A percentile compares a stretch with the other conserved stretches of the same genome.
These are phyloP conservation scores for Drosophila navojoa DNA, from an alignment of 1,140 invertebrate genomes.

Conservation along the genomic window DNA sequence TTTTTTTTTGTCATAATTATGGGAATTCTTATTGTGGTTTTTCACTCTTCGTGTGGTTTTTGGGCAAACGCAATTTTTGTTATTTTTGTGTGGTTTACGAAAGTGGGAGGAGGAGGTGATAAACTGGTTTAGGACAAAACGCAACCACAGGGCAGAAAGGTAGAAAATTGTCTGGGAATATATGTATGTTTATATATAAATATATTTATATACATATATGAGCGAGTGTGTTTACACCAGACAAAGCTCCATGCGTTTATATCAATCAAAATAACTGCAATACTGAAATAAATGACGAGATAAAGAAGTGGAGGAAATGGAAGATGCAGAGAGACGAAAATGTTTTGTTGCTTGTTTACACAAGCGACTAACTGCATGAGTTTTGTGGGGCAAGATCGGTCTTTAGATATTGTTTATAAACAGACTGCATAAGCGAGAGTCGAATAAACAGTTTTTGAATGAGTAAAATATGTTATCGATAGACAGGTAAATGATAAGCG, in stretches of 20 bases:
- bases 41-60: conserved; percentile 70
- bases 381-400: conserved; percentile 40
- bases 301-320: neutral
- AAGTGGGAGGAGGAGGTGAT: too few relatives aligned
- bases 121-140: conserved; percentile 42
- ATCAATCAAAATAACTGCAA: conserved; percentile 38
- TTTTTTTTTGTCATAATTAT: conserved; percentile 68
- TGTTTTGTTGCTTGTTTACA: conserved; percentile 31
- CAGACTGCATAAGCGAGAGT: conserved; percentile 23
- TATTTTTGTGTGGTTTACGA: neutral
- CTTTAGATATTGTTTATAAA: conserved; percentile 27
- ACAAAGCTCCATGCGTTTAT: conserved; percentile 17
- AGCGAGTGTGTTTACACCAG: conserved; percentile 2
- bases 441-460: neutral
- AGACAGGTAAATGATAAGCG: neutral
- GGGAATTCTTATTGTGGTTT: conserved; percentile 81
- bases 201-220: conserved; percentile 3
- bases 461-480: neutral
- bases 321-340: neutral
- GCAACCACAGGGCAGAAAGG: conserved; percentile 19
- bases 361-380: conserved; percentile 32
- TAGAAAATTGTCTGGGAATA: conserved; percentile 25
- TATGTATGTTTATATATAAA: neutral
- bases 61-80: conserved; percentile 52
- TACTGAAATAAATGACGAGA: conserved; percentile 12